Evolutionary conservation across 1,140 invertebrate genomes (phyloP).

Genomic region (Sycophaga agraensis): DNA sequence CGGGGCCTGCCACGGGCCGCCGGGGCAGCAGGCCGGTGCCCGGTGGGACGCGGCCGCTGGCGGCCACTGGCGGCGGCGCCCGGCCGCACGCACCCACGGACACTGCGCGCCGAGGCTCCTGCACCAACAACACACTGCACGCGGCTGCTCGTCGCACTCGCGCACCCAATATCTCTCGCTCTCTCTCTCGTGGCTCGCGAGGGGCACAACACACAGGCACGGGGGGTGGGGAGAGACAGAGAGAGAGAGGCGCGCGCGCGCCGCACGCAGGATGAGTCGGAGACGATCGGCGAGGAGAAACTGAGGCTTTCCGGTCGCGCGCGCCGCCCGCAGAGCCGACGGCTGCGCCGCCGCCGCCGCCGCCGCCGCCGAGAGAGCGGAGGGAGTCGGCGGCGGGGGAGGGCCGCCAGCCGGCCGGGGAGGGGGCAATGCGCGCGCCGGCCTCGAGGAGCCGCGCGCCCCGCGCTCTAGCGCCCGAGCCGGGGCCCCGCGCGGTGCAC

Average conservation of each 20-base stretch:
- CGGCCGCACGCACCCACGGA: not conserved
- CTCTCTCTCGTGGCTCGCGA: too few species aligned
- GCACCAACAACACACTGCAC: not conserved
- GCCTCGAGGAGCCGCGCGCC: constrained; percentile 27
- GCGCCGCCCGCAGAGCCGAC: not conserved
- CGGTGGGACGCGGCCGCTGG: too few species aligned
- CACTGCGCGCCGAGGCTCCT: too few species aligned
- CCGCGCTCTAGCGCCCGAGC: not conserved
- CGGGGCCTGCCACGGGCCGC: too few species aligned
- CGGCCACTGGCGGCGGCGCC: not conserved
- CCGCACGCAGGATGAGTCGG: constrained; percentile 28
- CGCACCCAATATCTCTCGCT: not conserved
- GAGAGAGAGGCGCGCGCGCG: not conserved
- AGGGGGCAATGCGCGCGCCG: constrained; percentile 24
- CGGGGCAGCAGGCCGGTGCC: too few species aligned
- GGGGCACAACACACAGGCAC: too few species aligned
- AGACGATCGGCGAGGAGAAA: constrained; percentile 49
- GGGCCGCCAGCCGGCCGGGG: not conserved
- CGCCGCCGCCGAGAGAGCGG: not conserved
- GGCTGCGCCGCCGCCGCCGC: not conserved
- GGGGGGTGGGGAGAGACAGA: too few species aligned
- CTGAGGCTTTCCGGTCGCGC: constrained; percentile 48
- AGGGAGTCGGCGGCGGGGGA: constrained; percentile 9
- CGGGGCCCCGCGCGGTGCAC: not conserved
- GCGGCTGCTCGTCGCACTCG: not conserved